Percentiles rank a stretch among this genome's conserved stretches.
Evolutionary conservation across 2,888 invertebrate species (phyloP).

Genomic region (Drosophila pseudotalamancana): DNA sequence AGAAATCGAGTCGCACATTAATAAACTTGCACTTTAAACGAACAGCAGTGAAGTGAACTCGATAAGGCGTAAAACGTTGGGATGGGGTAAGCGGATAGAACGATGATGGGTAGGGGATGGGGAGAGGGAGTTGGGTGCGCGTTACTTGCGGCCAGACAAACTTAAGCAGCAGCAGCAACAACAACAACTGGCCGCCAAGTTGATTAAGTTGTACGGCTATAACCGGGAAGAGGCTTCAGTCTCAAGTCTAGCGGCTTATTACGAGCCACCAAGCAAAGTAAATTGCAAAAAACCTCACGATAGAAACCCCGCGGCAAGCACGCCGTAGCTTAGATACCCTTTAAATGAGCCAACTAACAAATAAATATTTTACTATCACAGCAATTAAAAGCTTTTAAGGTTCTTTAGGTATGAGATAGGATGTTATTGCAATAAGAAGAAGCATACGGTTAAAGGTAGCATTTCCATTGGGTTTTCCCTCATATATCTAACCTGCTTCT

Average conservation of each 20-base stretch:
- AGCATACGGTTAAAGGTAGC: no score
- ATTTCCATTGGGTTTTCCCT: no score
- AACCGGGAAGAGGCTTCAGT: slow-evolving; percentile 51
- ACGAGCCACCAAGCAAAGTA: slow-evolving; percentile 73
- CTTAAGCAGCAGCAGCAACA: slow-evolving; percentile 55
- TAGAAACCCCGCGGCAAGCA: background rate
- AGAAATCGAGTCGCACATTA: slow-evolving; percentile 57
- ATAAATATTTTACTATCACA: background rate
- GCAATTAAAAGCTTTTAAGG: no score
- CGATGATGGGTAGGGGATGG: no score
- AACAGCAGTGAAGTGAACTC: slow-evolving; percentile 51
- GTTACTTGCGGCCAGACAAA: slow-evolving; percentile 65
- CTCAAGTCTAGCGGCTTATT: slow-evolving; percentile 68
- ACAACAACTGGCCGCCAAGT: slow-evolving; percentile 38
- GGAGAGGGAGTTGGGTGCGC: background rate
- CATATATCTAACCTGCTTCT: no score
- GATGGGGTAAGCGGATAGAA: background rate
- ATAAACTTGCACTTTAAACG: slow-evolving; percentile 72
- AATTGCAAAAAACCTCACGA: slow-evolving; percentile 52
- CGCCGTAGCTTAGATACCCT: slow-evolving; percentile 34
- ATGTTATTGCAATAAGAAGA: no score
- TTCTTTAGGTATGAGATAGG: no score
- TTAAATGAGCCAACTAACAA: no score
- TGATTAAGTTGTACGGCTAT: slow-evolving; percentile 72
- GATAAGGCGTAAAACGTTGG: slow-evolving; percentile 3